Percentiles rank a stretch among this genome's conserved stretches.
Evolutionary conservation across 1,140 invertebrate species (phyloP).

Genomic region (Rhopalosiphum maidis): DNA sequence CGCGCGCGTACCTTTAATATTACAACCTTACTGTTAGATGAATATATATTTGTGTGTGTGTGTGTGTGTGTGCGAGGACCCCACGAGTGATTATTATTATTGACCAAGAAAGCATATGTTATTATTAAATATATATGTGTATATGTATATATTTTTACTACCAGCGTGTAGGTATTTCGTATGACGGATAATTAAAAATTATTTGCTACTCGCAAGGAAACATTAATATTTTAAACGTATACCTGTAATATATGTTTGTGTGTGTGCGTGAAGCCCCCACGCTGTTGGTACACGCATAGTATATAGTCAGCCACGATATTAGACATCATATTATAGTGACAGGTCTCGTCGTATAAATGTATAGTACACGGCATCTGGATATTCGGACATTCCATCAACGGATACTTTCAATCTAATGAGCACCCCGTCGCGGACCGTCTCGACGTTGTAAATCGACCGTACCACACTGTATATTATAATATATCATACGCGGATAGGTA

Average conservation of each 20-base stretch:
- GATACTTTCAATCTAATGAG: constrained; percentile 22
- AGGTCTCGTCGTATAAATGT: not conserved
- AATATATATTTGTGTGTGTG: too few relatives aligned
- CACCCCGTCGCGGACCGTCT: constrained; percentile 25
- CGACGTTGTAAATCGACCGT: constrained; percentile 11
- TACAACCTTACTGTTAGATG: too few relatives aligned
- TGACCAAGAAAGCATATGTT: not conserved
- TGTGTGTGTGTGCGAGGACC: not conserved
- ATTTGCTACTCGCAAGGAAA: constrained; percentile 7
- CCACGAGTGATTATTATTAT: constrained; percentile 12
- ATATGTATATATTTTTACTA: not conserved
- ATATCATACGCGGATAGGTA: not conserved
- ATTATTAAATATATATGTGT: not conserved
- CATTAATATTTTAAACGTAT: not conserved
- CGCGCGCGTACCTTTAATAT: not conserved
- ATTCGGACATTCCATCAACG: constrained; percentile 27
- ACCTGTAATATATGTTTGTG: not conserved
- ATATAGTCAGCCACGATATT: not conserved
- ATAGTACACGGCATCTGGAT: not conserved
- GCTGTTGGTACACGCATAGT: not conserved
- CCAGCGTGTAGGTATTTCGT: not conserved
- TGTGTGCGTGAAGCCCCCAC: not conserved
- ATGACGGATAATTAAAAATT: constrained; percentile 21
- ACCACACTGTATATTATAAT: not conserved
- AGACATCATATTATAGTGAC: constrained; percentile 32